Evolutionary conservation across 2,888 invertebrate species (phyloP).

Genomic region (Exocentrus adspersus): DNA sequence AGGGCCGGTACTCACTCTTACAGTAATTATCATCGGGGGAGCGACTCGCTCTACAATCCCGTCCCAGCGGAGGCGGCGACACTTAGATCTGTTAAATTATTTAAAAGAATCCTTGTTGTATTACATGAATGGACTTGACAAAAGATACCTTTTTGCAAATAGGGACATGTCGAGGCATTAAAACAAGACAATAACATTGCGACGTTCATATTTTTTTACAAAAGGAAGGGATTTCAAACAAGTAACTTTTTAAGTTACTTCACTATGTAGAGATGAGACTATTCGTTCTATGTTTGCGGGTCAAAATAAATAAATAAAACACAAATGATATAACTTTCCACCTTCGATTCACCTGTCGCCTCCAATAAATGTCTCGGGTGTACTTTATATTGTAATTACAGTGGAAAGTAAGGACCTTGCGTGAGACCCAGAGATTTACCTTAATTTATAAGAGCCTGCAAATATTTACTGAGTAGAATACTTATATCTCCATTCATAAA

Average conservation of each 20-base stretch:
- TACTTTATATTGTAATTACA: not conserved
- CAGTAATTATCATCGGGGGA: conserved; percentile 9
- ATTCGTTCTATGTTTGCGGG: too few relatives aligned
- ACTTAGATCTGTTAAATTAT: conserved; percentile 13
- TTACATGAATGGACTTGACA: not conserved
- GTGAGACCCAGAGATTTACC: not conserved
- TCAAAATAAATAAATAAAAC: too few relatives aligned
- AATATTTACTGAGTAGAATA: not conserved
- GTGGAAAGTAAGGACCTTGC: not conserved
- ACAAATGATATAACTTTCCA: not conserved
- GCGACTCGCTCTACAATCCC: not conserved
- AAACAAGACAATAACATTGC: not conserved
- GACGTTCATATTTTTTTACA: too few relatives aligned
- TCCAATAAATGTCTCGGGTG: not conserved
- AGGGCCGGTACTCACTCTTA: conserved; percentile 1
- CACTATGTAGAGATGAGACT: too few relatives aligned
- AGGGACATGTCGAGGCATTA: too few relatives aligned
- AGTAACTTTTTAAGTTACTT: too few relatives aligned
- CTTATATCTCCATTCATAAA: not conserved
- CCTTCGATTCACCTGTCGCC: not conserved
- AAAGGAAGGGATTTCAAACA: too few relatives aligned
- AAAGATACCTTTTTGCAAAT: not conserved
- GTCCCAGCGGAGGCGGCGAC: conserved; percentile 4
- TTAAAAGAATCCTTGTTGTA: not conserved
- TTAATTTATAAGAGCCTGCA: not conserved